Evolutionary conservation across 2,797 vertebrate genomes (phyloP).

Genomic region (Oreochromis mossambicus): DNA sequence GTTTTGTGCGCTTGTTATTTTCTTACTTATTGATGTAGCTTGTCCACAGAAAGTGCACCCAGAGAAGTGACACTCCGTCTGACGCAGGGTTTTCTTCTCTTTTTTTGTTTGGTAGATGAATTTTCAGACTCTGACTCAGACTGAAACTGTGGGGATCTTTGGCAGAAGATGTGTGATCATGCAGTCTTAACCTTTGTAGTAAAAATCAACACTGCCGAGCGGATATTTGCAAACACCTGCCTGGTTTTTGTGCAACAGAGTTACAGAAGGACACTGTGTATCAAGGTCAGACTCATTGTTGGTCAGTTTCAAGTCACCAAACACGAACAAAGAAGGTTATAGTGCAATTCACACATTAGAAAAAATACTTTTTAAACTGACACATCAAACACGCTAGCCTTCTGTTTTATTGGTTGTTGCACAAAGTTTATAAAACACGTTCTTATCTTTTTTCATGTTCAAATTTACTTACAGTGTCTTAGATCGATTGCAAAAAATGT

Average conservation of each 20-base stretch:
- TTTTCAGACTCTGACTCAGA: slow-evolving; percentile 86
- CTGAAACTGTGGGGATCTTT: slow-evolving; percentile 59
- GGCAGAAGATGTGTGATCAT: not conserved
- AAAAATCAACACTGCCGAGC: not conserved
- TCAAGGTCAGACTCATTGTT: not conserved
- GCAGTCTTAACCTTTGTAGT: not conserved
- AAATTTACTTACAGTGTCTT: not conserved
- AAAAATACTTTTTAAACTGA: not conserved
- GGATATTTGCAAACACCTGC: not conserved
- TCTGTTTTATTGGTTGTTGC: not conserved
- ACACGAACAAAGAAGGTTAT: not conserved
- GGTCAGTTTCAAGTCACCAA: not conserved
- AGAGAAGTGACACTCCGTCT: not conserved
- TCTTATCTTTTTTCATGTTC: not conserved
- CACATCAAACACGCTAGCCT: not conserved
- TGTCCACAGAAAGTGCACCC: not conserved
- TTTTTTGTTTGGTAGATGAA: slow-evolving; percentile 79
- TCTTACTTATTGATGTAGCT: not conserved
- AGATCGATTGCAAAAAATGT: not conserved
- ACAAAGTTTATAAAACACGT: not conserved
- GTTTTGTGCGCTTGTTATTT: not conserved
- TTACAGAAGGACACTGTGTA: not conserved
- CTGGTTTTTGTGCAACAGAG: not conserved
- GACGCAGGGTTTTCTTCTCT: not conserved
- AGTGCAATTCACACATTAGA: not conserved